Evolutionary conservation across 2,888 invertebrate genomes (phyloP).

Genomic region (Cheilosia pagana): DNA sequence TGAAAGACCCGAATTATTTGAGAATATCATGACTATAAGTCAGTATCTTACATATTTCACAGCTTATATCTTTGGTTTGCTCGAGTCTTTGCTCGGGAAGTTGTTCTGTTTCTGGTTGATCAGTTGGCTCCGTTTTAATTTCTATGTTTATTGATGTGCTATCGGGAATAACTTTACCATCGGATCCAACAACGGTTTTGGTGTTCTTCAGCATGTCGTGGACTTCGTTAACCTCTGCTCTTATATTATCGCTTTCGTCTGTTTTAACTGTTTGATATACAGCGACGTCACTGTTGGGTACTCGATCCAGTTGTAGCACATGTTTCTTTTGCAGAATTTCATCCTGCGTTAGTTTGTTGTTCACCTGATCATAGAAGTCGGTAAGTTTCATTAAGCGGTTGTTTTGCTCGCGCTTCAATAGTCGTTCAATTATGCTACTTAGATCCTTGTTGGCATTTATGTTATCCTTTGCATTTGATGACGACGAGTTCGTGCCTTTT

Average conservation of each 20-base stretch:
- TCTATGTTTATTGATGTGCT: constrained; percentile 73
- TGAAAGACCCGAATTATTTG: constrained; percentile 6
- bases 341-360: constrained; percentile 76
- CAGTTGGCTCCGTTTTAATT: constrained; percentile 51
- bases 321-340: constrained; percentile 76
- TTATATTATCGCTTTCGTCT: constrained; percentile 85
- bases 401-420: constrained; percentile 82
- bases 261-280: constrained; percentile 87
- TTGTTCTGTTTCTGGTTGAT: neutral
- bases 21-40: neutral
- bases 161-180: constrained; percentile 86
- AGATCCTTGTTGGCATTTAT: constrained; percentile 84
- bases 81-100: constrained; percentile 15
- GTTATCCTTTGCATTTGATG: constrained; percentile 75
- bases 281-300: constrained; percentile 86
- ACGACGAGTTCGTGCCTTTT: constrained; percentile 70
- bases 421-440: constrained; percentile 85
- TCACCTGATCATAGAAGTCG: constrained; percentile 78
- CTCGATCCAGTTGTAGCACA: constrained; percentile 82
- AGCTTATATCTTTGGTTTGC: constrained; percentile 74
- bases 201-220: constrained; percentile 85
- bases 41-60: constrained; percentile 80
- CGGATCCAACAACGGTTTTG: constrained; percentile 86
- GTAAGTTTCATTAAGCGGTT: constrained; percentile 76
- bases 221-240: constrained; percentile 86